Evolutionary conservation across 1,140 invertebrate species (phyloP).

Genomic region (Physella acuta): DNA sequence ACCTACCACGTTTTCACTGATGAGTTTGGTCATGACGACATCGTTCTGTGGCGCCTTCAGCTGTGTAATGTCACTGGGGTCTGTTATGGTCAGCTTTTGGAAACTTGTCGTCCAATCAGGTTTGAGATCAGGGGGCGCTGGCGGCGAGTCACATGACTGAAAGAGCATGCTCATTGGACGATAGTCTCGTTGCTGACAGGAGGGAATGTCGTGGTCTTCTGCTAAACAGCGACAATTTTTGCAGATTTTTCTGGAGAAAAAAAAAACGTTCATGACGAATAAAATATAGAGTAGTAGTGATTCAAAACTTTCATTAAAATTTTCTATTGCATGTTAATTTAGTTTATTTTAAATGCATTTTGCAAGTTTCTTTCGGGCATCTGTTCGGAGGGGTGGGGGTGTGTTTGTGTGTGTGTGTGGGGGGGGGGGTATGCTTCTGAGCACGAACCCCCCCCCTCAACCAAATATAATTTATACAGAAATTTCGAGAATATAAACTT

Average conservation of each 20-base stretch:
- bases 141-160: slow-evolving; percentile 22
- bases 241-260: slow-evolving; percentile 68
- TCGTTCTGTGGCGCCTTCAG: slow-evolving; percentile 46
- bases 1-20: slow-evolving; percentile 51
- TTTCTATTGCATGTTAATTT: too few species aligned
- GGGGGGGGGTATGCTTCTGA: not conserved
- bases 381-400: not conserved
- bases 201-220: slow-evolving; percentile 68
- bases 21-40: slow-evolving; percentile 46
- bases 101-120: slow-evolving; percentile 36
- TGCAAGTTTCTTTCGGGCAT: not conserved
- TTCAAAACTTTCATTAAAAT: too few species aligned
- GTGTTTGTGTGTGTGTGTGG: not conserved
- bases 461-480: too few species aligned
- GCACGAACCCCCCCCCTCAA: too few species aligned
- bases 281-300: too few species aligned
- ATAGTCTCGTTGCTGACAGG: slow-evolving; percentile 40
- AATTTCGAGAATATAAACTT: too few species aligned
- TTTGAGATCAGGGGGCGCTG: slow-evolving; percentile 26
- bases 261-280: not conserved
- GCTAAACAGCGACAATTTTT: slow-evolving; percentile 71
- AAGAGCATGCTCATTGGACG: slow-evolving; percentile 44
- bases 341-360: too few species aligned
- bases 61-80: slow-evolving; percentile 40
- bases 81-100: slow-evolving; percentile 42